Evolutionary conservation across 2,888 invertebrate genomes (phyloP).

Genomic region (Agapostemon virescens): DNA sequence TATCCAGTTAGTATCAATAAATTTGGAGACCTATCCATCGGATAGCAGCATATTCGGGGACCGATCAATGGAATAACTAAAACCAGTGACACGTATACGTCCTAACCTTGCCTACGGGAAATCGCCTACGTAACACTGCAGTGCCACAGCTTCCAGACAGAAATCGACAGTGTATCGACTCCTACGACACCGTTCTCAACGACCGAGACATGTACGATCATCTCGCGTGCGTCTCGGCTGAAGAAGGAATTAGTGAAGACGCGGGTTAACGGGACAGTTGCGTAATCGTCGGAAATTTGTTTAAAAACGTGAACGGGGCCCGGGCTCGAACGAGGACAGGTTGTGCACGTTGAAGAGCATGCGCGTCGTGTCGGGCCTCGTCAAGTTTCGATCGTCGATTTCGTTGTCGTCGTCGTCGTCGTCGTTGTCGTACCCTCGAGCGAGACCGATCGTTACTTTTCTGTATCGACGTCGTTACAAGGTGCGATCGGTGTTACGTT

Average conservation of each 20-base stretch:
- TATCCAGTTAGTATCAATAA: no score
- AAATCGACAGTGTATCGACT: constrained; percentile 5
- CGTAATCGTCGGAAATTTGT: constrained; percentile 9
- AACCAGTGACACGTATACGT: background rate
- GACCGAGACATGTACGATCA: background rate
- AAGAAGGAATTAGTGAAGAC: background rate
- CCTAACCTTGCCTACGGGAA: background rate
- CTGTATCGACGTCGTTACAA: constrained; percentile 17
- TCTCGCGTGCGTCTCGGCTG: background rate
- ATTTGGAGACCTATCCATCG: background rate
- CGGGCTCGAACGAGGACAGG: background rate
- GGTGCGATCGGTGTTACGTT: constrained; percentile 16
- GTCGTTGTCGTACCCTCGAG: background rate
- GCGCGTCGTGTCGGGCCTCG: background rate
- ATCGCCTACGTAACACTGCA: background rate
- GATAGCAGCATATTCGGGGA: background rate
- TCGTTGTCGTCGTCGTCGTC: background rate
- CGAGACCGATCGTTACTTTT: background rate
- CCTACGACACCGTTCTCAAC: background rate
- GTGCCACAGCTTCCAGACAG: background rate
- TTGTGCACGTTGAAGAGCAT: background rate
- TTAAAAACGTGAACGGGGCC: background rate
- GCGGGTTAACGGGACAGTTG: constrained; percentile 10
- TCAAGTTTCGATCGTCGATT: background rate
- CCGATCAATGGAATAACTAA: background rate